Evolutionary conservation across 2,113 vertebrate species (phyloP).

Genomic region (Oncorhynchus gorbuscha): DNA sequence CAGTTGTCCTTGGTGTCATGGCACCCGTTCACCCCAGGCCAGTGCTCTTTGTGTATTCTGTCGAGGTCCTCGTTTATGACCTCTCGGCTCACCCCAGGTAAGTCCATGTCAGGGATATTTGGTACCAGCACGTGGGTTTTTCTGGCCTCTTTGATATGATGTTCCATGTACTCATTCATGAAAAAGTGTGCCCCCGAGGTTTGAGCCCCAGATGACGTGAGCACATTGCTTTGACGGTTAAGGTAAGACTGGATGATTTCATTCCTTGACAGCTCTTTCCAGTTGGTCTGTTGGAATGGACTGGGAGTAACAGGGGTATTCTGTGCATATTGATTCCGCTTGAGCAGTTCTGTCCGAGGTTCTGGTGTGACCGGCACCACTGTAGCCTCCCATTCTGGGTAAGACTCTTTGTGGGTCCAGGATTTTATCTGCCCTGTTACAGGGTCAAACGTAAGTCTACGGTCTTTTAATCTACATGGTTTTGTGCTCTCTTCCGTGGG

Average conservation of each 20-base stretch:
- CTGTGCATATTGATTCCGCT: conserved; percentile 61
- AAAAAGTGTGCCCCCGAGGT: conserved; percentile 83
- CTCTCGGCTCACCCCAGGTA: conserved; percentile 84
- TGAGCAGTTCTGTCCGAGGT: conserved; percentile 75
- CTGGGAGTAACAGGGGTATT: conserved; percentile 73
- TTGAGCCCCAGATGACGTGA: conserved; percentile 83
- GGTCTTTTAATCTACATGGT: conserved; percentile 89
- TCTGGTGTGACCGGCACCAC: conserved; percentile 55
- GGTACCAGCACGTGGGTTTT: conserved; percentile 79
- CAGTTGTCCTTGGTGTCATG: conserved; percentile 90
- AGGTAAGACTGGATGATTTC: conserved; percentile 94
- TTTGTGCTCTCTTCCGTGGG: conserved; percentile 77
- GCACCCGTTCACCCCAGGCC: conserved; percentile 95
- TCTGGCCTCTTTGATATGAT: conserved; percentile 73
- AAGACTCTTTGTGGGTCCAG: conserved; percentile 79
- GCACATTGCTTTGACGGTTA: conserved; percentile 88
- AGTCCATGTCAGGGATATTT: conserved; percentile 69
- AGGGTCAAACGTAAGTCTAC: conserved; percentile 88
- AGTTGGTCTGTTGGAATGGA: conserved; percentile 90
- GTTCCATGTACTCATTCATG: conserved; percentile 86
- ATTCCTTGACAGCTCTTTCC: conserved; percentile 89
- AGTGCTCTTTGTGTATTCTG: conserved; percentile 80
- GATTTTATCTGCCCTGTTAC: conserved; percentile 89
- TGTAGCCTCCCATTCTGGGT: conserved; percentile 63
- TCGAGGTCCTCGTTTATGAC: conserved; percentile 77